Evolutionary conservation across 2,113 vertebrate genomes (phyloP), one percentile per base, ranked within the genome.

Genomic region (Oreochromis tanganicae): DNA sequence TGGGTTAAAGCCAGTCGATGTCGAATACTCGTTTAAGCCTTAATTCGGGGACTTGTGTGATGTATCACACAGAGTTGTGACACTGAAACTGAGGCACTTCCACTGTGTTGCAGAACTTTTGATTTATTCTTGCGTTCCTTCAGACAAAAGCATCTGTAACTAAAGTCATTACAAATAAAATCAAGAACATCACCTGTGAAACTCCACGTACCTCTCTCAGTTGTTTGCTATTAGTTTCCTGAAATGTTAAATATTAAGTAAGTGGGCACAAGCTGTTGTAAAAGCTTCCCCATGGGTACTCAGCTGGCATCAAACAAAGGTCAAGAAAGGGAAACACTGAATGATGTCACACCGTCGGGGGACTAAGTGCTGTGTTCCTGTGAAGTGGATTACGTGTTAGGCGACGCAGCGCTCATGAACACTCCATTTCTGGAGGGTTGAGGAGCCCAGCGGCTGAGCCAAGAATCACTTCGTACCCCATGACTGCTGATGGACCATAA

Each of bases 301-400:
- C n/a, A 32, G 59, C 84, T 94, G 89, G 90, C 94, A 88, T 85
- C 84, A 7, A 13, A 81, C 68, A 90, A 95, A 95, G 94, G 90
- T 92, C 91, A 84, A 84, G 87, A 80, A 86, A 71, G 84, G 89
- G 91, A 92, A 95, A 92, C 71, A 48, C 43, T 85, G 92, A 91
- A 81, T 91, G 91, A 91, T 93, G 91, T 94, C 90, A 94, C 27
- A 1, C 82, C 41, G 86, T 81, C 14, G 3, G 24, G 81, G 86
- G 88, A 93, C 83, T 86, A 83, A 88, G 89, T 89, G 81, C 87
- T 46, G 80, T 86, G 92, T 93, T 93, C 84, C 84, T 93, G 61
- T 85, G 82, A 90, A 91, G 85, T 89, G 87, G 89, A 93, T 93
- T 89, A 93, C 34, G 91, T 92, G 90, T 90, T 81, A 90, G 90